Base-by-base conservation (phyloP, 2,888 invertebrate species). In the Andricus curvator region DNA sequence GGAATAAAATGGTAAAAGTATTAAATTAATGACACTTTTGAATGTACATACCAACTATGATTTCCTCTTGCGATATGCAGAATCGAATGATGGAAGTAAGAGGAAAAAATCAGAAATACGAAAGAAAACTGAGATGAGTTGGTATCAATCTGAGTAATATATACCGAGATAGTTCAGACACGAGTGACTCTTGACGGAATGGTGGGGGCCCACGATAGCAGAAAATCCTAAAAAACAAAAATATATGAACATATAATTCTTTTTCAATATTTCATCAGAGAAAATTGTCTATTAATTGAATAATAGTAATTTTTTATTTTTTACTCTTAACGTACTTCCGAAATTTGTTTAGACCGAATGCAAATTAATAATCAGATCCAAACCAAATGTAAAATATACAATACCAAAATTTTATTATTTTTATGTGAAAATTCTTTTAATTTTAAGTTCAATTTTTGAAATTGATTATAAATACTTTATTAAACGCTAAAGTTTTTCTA, bases 81-180 rank as follows among this genome's bases (percentile, higher is more conserved):
- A 60, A 17, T 37, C 15, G 51, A 60, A 22, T n/a, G n/a, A 74
- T 74, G 33, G 29, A 51, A 56, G 20, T 56, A 51, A 25, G 13
- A 9, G 9, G 41, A 20, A 48, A 51, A 64, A 70, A n/a, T 64
- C 20, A 79, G 17, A 25, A 74, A 37, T 56, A 37, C 56, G 11
- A 41, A 60, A 41, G 78, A 78, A 78, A 67, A 78, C 78, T 78
- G 78, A 60, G 56, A 67, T 22, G 37, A 74, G 74, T 78, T 66
- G 56, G 56, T 70, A 56, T 37, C 29, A 74, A 74, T 56, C 74
- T 20, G 33, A 17, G 20, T 56, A 74, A 51, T 74, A 74, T 74
- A 74, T 74, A 74, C 74, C n/a, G n/a, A 56, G 51, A 74, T n/a
- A 33, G 56, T 33, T 56, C 33, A 56, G 51, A 29, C 74, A 20